Percentiles rank a stretch among this genome's conserved stretches.
Conservation (phyloP, 1,140 invertebrate genomes). For the Drosophila seguyi region DNA sequence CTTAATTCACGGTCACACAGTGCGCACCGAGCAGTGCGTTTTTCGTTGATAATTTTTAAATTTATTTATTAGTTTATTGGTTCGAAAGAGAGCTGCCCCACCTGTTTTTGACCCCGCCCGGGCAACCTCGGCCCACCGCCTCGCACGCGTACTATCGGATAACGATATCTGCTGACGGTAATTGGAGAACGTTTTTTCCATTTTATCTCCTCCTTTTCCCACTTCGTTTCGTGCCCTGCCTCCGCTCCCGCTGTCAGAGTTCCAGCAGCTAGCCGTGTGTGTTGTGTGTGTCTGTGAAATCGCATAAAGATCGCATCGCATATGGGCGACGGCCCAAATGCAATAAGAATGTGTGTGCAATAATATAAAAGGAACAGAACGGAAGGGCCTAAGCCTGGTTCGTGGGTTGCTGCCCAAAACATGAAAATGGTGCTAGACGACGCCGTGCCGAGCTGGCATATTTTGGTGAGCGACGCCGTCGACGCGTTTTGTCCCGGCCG, state of each 20-base stretch:
- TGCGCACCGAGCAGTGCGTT: constrained; percentile 49
- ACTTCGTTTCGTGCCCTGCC: constrained; percentile 74
- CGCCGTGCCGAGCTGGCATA: constrained; percentile 80
- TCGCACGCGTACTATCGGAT: constrained; percentile 36
- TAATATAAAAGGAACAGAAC: constrained; percentile 39
- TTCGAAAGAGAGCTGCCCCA: constrained; percentile 55
- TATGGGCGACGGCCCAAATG: constrained; percentile 35
- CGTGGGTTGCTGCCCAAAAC: constrained; percentile 48
- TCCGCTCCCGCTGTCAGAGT: constrained; percentile 25
- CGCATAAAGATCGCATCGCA: constrained; percentile 34
- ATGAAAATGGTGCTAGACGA: constrained; percentile 75
- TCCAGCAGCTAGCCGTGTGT: constrained; percentile 33
- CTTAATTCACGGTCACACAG: constrained; percentile 42
- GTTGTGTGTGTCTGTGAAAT: constrained; percentile 54
- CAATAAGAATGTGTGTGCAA: constrained; percentile 40
- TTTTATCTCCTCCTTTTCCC: constrained; percentile 82
- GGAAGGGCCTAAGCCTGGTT: constrained; percentile 8
- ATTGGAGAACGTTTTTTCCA: constrained; percentile 83
- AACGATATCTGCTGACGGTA: constrained; percentile 74
- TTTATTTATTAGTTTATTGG: constrained; percentile 82
- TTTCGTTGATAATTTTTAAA: constrained; percentile 83
- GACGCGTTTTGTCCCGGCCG: constrained; percentile 57
- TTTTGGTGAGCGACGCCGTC: constrained; percentile 75
- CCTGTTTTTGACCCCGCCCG: constrained; percentile 15
- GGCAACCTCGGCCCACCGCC: constrained; percentile 25